A percentile compares a stretch with the other conserved stretches of the same genome.
These are phyloP conservation scores for Oryzias dopingdopingensis DNA, from an alignment of 2,797 vertebrate species.

Conservation along the genomic window DNA sequence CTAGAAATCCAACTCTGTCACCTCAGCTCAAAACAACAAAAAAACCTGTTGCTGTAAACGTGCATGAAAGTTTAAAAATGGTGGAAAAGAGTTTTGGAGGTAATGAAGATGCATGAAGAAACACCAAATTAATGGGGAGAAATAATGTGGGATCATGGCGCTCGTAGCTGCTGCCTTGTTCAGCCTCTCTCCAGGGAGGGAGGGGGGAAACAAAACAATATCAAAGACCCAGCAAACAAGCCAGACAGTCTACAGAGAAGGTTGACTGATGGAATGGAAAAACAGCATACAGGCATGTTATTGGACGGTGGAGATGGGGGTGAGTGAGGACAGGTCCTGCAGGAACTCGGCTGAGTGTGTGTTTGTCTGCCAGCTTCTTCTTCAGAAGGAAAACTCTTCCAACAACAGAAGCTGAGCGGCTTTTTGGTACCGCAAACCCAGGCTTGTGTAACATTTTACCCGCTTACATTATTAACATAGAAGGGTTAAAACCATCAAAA, in stretches of 20 bases:
- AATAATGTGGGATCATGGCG: background rate
- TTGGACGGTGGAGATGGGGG: slow-evolving; percentile 30
- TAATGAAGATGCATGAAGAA: slow-evolving; percentile 1
- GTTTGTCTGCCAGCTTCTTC: slow-evolving; percentile 21
- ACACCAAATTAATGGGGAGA: background rate
- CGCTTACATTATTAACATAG: slow-evolving; percentile 53
- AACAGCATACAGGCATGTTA: slow-evolving; percentile 37
- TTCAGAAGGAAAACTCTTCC: slow-evolving; percentile 21
- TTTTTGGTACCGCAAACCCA: slow-evolving; percentile 30
- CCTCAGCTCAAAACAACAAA: slow-evolving; percentile 5
- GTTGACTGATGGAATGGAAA: slow-evolving; percentile 31
- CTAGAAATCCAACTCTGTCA: slow-evolving; percentile 11
- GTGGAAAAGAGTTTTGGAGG: background rate
- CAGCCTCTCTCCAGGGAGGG: slow-evolving; percentile 25
- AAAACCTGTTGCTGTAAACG: background rate
- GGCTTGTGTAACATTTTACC: slow-evolving; percentile 50
- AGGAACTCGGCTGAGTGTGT: slow-evolving; percentile 15
- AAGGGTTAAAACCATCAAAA: slow-evolving; percentile 11
- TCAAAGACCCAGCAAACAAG: slow-evolving; percentile 53
- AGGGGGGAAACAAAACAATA: slow-evolving; percentile 37
- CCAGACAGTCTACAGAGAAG: slow-evolving; percentile 38
- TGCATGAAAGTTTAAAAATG: background rate
- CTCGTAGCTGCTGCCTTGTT: slow-evolving; percentile 46
- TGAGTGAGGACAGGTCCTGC: slow-evolving; percentile 33
- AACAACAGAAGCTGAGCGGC: slow-evolving; percentile 20